Base-by-base conservation (phyloP, 2,797 vertebrate genomes). In the Melanotaenia maccullochi region DNA sequence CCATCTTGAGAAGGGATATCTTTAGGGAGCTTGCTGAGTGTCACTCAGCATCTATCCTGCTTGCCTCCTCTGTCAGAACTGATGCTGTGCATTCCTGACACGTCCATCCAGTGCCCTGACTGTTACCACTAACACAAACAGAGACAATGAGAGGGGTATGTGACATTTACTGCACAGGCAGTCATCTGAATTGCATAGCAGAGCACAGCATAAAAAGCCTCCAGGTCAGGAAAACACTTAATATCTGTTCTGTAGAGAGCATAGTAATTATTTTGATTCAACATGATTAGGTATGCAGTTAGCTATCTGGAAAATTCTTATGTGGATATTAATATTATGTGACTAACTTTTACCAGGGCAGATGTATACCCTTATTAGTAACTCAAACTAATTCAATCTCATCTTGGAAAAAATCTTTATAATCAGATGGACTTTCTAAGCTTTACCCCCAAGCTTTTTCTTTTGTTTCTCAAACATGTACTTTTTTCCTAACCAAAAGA, bases 11-110 rank as follows among this genome's bases (percentile, higher is more conserved):
- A 87, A 35, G 59, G 71, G 65, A 73, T 72, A 24, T 79, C 85
- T 85, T 85, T 14, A 5, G 80, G 74, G 88, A 58, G 71, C 68
- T 54, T 64, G 78, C 83, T 25, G 80, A 80, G 71, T 91, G 88
- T 90, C 92, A 92, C 81, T 89, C 87, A 87, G 81, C 69, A 77
- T 84, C 69, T 22, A 38, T 60, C 74, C 42, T 5, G 5, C 68
- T 60, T 44, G 36, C 60, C 70, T 70, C 56, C 56, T 58, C 44
- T 87, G 84, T 90, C 87, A 86, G 73, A 66, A 30, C 47, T 24
- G 66, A n/a, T 18, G 70, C 72, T 88, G 75, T 81, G 83, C 42
- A 89, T 88, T 89, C 79, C 60, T 47, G 51, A 82, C 85, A 87
- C 79, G 70, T 85, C 65, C 51, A 18, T 58, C 78, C 74, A 38